These are phyloP conservation scores for Brachionus plicatilis DNA, from an alignment of 1,140 invertebrate species.

Conservation along the genomic window DNA sequence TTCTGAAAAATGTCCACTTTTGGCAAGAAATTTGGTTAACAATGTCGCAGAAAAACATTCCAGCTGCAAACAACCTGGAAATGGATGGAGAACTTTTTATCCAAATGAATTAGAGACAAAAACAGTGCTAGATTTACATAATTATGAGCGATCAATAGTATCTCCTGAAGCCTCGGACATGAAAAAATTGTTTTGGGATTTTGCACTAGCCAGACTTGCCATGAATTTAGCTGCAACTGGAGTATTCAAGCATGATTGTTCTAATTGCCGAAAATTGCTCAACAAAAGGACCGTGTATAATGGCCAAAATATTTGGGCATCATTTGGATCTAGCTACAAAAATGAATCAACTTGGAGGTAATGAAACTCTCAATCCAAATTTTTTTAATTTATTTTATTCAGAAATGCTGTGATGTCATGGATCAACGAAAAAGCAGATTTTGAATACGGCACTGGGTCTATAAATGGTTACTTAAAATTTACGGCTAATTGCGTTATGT, in stretches of 20 bases:
- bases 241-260: neutral
- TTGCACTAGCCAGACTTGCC: neutral
- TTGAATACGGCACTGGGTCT: conserved; percentile 6
- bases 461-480: neutral
- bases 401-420: neutral
- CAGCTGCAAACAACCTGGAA: neutral
- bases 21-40: neutral
- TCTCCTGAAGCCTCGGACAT: neutral
- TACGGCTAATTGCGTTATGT: too few species aligned
- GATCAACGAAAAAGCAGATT: conserved; percentile 8
- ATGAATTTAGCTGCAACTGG: neutral
- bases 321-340: neutral
- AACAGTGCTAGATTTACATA: neutral
- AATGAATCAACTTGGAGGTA: neutral
- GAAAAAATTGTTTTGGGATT: conserved; percentile 22
- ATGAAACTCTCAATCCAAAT: neutral
- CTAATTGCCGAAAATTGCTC: neutral
- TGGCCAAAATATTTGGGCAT: conserved; percentile 2
- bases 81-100: neutral
- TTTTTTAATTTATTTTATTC: neutral
- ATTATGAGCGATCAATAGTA: neutral
- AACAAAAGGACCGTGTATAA: conserved; percentile 6
- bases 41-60: neutral
- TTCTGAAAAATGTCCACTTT: neutral
- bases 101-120: neutral